These are phyloP conservation scores for Prenolepis imparis DNA, from an alignment of 2,888 invertebrate genomes.

Conservation along the genomic window DNA sequence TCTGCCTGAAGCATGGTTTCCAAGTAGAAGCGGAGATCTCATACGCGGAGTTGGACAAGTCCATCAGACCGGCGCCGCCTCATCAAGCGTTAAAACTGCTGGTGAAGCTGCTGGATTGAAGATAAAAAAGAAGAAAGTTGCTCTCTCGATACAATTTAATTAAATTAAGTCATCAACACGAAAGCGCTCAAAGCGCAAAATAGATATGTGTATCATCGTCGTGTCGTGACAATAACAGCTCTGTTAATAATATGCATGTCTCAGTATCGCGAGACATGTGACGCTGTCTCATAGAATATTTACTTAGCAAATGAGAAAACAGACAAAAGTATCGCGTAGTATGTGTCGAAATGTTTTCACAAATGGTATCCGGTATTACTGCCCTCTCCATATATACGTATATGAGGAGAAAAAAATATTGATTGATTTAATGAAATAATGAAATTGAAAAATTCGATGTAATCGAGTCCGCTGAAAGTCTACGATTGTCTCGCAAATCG, in stretches of 20 bases:
- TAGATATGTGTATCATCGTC: constrained; percentile 81
- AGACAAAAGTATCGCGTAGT: constrained; percentile 61
- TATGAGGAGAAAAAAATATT: constrained; percentile 52
- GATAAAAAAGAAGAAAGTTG: constrained; percentile 44
- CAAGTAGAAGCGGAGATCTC: constrained; percentile 89
- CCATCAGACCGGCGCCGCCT: constrained; percentile 90
- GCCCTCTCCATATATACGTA: constrained; percentile 56
- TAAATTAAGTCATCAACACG: constrained; percentile 44
- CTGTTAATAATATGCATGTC: constrained; percentile 72
- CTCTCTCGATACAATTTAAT: constrained; percentile 18
- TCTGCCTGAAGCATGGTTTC: constrained; percentile 90
- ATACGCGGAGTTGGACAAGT: constrained; percentile 91
- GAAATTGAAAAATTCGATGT: constrained; percentile 42
- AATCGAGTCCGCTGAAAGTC: constrained; percentile 45
- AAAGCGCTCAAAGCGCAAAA: constrained; percentile 68
- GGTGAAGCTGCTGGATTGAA: constrained; percentile 85
- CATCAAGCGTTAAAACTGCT: constrained; percentile 92
- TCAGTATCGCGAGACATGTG: constrained; percentile 25
- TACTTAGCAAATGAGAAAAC: constrained; percentile 50
- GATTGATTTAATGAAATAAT: constrained; percentile 1
- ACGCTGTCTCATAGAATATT: constrained; percentile 58
- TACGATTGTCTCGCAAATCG: constrained; percentile 34
- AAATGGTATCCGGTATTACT: constrained; percentile 54
- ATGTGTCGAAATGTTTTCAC: constrained; percentile 54
- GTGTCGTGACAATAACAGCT: constrained; percentile 82